Conservation (phyloP, 2,113 vertebrate genomes). For the Epinephelus cyanopodus region DNA sequence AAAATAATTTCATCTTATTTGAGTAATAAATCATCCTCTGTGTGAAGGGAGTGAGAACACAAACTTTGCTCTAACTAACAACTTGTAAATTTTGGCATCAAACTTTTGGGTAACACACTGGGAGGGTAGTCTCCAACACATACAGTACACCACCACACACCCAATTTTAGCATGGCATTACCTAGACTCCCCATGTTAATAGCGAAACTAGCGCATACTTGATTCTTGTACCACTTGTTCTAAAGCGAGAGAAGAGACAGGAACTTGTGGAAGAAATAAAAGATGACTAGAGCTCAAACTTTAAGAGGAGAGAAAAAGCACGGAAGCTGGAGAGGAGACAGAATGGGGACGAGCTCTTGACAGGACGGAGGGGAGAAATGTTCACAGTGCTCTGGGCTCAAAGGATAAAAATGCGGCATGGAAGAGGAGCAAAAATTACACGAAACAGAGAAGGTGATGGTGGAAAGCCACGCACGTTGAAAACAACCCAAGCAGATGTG, state of each 20-base stretch:
- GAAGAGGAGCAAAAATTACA: constrained; percentile 31
- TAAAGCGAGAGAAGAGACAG: constrained; percentile 13
- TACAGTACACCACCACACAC: neutral
- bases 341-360: constrained; percentile 71
- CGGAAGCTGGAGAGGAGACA: constrained; percentile 59
- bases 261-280: constrained; percentile 19
- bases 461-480: constrained; percentile 8
- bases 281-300: constrained; percentile 25
- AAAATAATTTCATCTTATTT: neutral
- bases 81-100: neutral
- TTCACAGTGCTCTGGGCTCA: constrained; percentile 47
- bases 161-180: neutral
- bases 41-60: neutral
- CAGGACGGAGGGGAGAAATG: constrained; percentile 61
- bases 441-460: constrained; percentile 11
- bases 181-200: neutral
- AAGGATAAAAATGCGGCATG: constrained; percentile 19
- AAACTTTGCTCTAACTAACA: neutral
- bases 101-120: neutral
- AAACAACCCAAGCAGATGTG: neutral
- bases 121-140: neutral
- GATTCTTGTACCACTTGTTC: constrained; percentile 3
- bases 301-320: constrained; percentile 25
- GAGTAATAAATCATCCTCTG: neutral
- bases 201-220: constrained; percentile 3